Evolutionary conservation across 2,888 invertebrate genomes (phyloP).

Genomic region (Metallyticus violacea): DNA sequence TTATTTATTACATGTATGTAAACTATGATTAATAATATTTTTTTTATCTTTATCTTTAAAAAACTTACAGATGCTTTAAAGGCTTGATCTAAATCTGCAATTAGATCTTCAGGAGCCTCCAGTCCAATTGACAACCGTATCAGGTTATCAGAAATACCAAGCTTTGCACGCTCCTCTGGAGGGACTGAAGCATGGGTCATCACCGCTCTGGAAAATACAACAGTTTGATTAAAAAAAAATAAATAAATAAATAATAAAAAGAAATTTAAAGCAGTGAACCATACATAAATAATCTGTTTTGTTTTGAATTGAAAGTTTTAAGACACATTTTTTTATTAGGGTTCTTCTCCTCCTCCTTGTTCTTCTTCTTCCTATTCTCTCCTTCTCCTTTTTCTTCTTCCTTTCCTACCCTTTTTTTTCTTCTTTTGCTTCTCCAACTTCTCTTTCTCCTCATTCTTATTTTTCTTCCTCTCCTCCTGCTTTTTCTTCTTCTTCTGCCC

Average conservation of each 20-base stretch:
- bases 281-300: no score
- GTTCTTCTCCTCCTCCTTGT: no score
- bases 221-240: not conserved
- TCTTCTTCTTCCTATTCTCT: no score
- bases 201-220: constrained; percentile 58
- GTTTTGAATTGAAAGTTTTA: no score
- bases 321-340: no score
- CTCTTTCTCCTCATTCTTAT: no score
- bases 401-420: no score
- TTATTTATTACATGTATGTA: not conserved
- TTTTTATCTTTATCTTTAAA: not conserved
- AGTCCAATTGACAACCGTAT: constrained; percentile 88
- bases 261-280: no score
- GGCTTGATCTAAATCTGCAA: constrained; percentile 80
- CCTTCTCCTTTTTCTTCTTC: no score
- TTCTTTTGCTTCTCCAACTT: no score
- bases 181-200: constrained; percentile 97
- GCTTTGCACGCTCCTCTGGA: constrained; percentile 61
- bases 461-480: no score
- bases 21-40: not conserved
- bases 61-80: constrained; percentile 50
- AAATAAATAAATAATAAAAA: not conserved
- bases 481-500: no score
- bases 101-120: constrained; percentile 82
- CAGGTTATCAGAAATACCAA: constrained; percentile 82